Evolutionary conservation across 1,140 invertebrate genomes (phyloP).

Genomic region (Maconellicoccus hirsutus): DNA sequence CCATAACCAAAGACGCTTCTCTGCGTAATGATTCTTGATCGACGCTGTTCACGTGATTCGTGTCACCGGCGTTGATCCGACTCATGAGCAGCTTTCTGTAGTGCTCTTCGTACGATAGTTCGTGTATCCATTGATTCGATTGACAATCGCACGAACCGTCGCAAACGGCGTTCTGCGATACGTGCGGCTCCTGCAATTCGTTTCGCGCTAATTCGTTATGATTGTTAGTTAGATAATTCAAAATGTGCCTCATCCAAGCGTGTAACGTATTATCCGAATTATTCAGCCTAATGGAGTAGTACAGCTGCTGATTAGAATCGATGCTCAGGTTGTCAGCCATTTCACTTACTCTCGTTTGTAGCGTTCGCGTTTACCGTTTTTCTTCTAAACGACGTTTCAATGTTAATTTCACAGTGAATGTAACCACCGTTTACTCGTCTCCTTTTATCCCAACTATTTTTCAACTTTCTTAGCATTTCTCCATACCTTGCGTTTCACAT

Average conservation of each 20-base stretch:
- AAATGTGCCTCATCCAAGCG: conserved; percentile 11
- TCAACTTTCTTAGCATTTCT: not conserved
- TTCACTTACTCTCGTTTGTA: not conserved
- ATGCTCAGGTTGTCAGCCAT: conserved; percentile 12
- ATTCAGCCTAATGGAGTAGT: not conserved
- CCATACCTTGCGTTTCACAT: too few species aligned
- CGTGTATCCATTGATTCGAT: not conserved
- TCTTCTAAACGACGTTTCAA: not conserved
- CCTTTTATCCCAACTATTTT: not conserved
- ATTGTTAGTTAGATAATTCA: not conserved
- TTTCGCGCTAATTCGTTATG: not conserved
- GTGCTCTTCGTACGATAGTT: conserved; percentile 1
- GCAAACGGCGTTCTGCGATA: conserved; percentile 1
- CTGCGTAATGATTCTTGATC: not conserved
- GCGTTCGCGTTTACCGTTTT: not conserved
- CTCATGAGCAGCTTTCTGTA: not conserved
- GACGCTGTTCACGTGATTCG: not conserved
- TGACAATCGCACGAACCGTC: conserved; percentile 7
- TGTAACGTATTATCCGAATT: conserved; percentile 14
- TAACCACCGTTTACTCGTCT: not conserved
- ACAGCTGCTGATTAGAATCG: conserved; percentile 4
- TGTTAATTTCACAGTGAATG: not conserved
- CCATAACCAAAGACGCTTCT: conserved; percentile 12
- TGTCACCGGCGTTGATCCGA: conserved; percentile 6
- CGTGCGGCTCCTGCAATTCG: not conserved